Percentiles rank a stretch among this genome's conserved stretches.
phyloP scores from a whole-genome alignment of 2,797 vertebrate species.

The Thamnophis elegans region DNA sequence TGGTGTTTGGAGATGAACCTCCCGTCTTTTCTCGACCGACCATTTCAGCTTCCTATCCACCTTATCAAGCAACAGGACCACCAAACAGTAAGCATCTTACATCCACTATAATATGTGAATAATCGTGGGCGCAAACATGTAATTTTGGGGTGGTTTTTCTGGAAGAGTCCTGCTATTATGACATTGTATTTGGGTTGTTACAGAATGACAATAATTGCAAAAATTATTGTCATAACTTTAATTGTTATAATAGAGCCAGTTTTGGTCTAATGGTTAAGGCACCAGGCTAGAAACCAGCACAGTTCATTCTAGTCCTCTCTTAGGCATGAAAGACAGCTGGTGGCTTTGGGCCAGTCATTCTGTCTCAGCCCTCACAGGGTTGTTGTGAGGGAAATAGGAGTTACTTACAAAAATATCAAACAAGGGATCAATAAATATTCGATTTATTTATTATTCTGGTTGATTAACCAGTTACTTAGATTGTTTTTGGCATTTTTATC shows the following conservation, averaged over 20 bases:
- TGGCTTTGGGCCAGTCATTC: too few species aligned
- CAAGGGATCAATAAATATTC: background rate
- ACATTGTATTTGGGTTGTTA: background rate
- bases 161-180: background rate
- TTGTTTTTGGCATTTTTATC: background rate
- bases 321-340: too few species aligned
- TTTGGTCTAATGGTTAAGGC: background rate
- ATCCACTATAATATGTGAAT: background rate
- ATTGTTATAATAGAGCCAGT: background rate
- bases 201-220: background rate
- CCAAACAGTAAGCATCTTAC: slow-evolving; percentile 84
- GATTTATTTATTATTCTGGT: background rate
- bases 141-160: background rate
- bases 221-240: background rate
- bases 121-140: background rate
- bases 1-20: slow-evolving; percentile 96
- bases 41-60: slow-evolving; percentile 80
- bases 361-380: too few species aligned
- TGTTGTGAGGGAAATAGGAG: too few species aligned
- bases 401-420: too few species aligned
- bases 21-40: slow-evolving; percentile 95
- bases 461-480: background rate
- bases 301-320: too few species aligned
- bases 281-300: background rate
- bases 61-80: slow-evolving; percentile 92